These are phyloP conservation scores for Brachyhypopomus gauderio DNA, from an alignment of 2,113 vertebrate species.

Conservation along the genomic window DNA sequence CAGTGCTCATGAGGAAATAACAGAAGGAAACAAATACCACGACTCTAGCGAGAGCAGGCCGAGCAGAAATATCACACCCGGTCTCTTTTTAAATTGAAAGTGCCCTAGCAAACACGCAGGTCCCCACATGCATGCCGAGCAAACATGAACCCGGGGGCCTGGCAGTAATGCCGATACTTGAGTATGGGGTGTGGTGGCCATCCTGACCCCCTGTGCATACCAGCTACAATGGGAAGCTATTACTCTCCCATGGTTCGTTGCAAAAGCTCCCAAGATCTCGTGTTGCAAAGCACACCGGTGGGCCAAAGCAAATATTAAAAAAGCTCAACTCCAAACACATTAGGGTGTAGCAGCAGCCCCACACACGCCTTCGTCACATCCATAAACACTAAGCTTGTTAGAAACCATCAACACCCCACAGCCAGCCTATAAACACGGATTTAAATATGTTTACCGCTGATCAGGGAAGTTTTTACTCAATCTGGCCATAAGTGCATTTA, in stretches of 20 bases:
- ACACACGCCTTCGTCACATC: not conserved
- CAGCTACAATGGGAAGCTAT: slow-evolving; percentile 51
- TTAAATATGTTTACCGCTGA: slow-evolving; percentile 11
- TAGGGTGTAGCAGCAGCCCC: slow-evolving; percentile 2
- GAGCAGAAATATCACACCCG: slow-evolving; percentile 33
- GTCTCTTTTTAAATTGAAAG: slow-evolving; percentile 46
- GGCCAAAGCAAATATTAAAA: slow-evolving; percentile 31
- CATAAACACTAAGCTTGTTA: slow-evolving; percentile 17
- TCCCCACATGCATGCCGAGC: slow-evolving; percentile 43
- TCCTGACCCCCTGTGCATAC: slow-evolving; percentile 35
- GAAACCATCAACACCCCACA: not conserved
- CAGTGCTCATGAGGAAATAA: slow-evolving; percentile 32
- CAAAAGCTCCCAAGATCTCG: not conserved
- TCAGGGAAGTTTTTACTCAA: not conserved
- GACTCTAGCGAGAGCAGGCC: not conserved
- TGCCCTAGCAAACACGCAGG: slow-evolving; percentile 46
- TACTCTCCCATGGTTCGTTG: slow-evolving; percentile 31
- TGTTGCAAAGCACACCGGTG: slow-evolving; percentile 33
- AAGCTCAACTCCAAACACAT: slow-evolving; percentile 18
- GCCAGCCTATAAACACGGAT: slow-evolving; percentile 10
- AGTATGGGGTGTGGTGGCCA: slow-evolving; percentile 47
- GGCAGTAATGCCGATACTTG: slow-evolving; percentile 35
- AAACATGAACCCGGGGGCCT: slow-evolving; percentile 48
- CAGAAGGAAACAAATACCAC: slow-evolving; percentile 26
- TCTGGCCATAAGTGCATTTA: not conserved